A percentile compares a stretch with the other conserved stretches of the same genome.
phyloP scores from a whole-genome alignment of 2,888 invertebrate species.

The Drosophila eohydei region DNA sequence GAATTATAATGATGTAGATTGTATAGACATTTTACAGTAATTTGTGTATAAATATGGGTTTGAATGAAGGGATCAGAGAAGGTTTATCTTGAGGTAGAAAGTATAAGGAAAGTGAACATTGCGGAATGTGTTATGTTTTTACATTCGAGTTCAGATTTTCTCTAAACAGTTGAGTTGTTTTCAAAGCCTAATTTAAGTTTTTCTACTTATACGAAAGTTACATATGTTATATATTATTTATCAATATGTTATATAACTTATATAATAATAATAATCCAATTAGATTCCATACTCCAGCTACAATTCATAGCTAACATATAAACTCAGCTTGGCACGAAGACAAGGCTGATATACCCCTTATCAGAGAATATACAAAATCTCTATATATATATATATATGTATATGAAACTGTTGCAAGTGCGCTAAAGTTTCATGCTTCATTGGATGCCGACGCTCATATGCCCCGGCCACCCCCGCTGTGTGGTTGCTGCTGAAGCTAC shows the following conservation, averaged over 20 bases:
- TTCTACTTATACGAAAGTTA: too few relatives aligned
- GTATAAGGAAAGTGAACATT: too few relatives aligned
- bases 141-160: too few relatives aligned
- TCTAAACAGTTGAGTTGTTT: too few relatives aligned
- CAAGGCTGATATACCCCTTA: background rate
- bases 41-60: background rate
- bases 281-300: background rate
- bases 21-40: background rate
- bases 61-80: too few relatives aligned
- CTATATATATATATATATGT: background rate
- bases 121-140: too few relatives aligned
- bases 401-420: constrained; percentile 71
- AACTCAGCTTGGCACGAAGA: background rate
- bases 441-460: constrained; percentile 53
- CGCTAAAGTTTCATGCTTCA: constrained; percentile 77
- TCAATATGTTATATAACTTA: too few relatives aligned
- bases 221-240: too few relatives aligned
- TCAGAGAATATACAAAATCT: background rate
- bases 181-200: too few relatives aligned
- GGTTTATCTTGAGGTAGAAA: too few relatives aligned
- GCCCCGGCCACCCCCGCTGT: constrained; percentile 20
- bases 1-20: background rate
- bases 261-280: background rate
- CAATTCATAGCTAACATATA: background rate
- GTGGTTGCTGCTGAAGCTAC: constrained; percentile 6